Conservation (phyloP, 2,113 vertebrate genomes). For the Albula glossodonta region DNA sequence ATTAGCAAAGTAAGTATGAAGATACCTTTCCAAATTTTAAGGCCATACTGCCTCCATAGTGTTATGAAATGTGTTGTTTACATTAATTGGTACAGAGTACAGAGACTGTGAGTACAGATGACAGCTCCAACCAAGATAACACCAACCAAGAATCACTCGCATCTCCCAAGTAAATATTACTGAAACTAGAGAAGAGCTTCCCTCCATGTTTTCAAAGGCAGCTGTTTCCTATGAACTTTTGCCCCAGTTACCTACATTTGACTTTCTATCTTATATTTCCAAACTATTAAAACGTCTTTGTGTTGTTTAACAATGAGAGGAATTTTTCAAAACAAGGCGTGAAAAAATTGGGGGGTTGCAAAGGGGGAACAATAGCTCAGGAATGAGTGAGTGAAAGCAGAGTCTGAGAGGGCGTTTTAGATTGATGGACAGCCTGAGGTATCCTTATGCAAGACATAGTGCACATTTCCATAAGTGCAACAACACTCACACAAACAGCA, state of each 20-base stretch:
- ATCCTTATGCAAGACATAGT: constrained; percentile 26
- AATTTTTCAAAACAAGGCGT: not conserved
- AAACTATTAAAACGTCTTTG: constrained; percentile 57
- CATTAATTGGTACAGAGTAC: not conserved
- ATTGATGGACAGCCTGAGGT: constrained; percentile 73
- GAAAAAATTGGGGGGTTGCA: constrained; percentile 76
- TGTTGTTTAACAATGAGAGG: constrained; percentile 54
- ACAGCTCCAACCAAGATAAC: not conserved
- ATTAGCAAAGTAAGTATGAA: too few relatives aligned
- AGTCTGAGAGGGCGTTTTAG: constrained; percentile 70
- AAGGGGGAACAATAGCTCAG: constrained; percentile 79
- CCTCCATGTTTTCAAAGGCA: not conserved
- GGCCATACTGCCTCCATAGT: not conserved
- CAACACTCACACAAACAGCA: constrained; percentile 30
- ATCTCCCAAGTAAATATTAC: constrained; percentile 3
- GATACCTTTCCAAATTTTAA: too few relatives aligned
- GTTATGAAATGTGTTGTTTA: not conserved
- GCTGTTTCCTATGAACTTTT: constrained; percentile 25
- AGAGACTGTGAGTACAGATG: not conserved
- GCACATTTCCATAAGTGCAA: constrained; percentile 53
- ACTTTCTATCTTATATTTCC: constrained; percentile 58
- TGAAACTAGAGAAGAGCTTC: constrained; percentile 21
- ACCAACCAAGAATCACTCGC: not conserved
- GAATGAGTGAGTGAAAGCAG: constrained; percentile 66
- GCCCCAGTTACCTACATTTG: constrained; percentile 60